These are phyloP conservation scores for Menidia menidia DNA, from an alignment of 2,797 vertebrate species.

Conservation along the genomic window DNA sequence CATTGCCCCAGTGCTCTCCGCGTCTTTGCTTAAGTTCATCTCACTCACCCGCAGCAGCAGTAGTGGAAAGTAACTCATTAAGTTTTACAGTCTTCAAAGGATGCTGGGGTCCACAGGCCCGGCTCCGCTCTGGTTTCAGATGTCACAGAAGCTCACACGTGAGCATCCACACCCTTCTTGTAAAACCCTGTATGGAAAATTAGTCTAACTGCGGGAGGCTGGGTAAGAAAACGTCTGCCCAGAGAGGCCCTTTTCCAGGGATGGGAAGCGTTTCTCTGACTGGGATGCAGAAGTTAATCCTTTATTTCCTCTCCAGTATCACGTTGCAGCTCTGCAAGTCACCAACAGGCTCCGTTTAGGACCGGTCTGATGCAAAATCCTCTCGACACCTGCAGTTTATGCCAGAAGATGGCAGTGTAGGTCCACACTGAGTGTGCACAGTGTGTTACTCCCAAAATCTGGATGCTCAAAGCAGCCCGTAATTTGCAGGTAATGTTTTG, in stretches of 20 bases:
- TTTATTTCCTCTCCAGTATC: neutral
- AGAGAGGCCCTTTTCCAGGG: conserved; percentile 36
- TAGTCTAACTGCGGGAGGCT: conserved; percentile 30
- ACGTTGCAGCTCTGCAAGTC: neutral
- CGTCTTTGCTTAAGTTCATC: conserved; percentile 10
- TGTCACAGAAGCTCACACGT: conserved; percentile 12
- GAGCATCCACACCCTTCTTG: conserved; percentile 41
- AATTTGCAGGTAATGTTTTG: conserved; percentile 65
- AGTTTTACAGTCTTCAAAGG: conserved; percentile 39
- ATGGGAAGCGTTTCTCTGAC: neutral
- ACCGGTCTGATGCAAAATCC: neutral
- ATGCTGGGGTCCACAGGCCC: conserved; percentile 26
- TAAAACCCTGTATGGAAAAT: conserved; percentile 55
- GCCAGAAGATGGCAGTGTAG: conserved; percentile 70
- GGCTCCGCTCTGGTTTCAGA: conserved; percentile 32
- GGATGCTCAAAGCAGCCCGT: conserved; percentile 22
- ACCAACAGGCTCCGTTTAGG: neutral
- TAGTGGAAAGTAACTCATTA: conserved; percentile 59
- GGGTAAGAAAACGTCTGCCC: conserved; percentile 38
- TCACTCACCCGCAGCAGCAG: conserved; percentile 16
- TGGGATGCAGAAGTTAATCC: neutral
- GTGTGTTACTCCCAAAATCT: conserved; percentile 19
- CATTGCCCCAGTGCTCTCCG: neutral
- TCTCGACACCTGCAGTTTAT: neutral
- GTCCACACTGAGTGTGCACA: conserved; percentile 19